Base-by-base conservation (phyloP, 2,113 vertebrate species). In the Riparia riparia region DNA sequence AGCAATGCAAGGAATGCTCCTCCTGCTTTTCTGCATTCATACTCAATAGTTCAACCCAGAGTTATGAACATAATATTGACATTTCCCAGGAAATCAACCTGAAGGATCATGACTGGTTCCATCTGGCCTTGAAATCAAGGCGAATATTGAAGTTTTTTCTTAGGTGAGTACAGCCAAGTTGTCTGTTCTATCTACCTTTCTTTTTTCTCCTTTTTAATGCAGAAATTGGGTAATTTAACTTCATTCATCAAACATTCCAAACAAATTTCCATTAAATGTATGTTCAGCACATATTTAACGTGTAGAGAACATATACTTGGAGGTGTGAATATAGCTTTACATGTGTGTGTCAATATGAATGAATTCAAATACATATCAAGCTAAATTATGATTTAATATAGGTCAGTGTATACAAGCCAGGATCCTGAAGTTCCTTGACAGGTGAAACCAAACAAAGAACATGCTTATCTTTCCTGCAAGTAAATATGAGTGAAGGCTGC, bases 11-110 rank as follows among this genome's bases (percentile, higher is more conserved):
- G 61, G 57, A 95, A 93, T 82, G 53, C 16, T 93, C 25, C 68
- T 89, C 49, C 45, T 92, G 65, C 73, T 84, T 89, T 8, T 1
- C 37, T 89, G 41, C 72, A 22, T 68, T 91, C 69, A n/a, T 81
- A 58, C 5, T 5, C 63, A 56, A 61, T 58, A 70, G 39, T 41
- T 76, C 3, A 13, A 76, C 53, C 37, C 57, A 65, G 81, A 94
- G 45, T 87, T 93, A 82, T 49, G 63, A 87, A 53, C 73, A 69
- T 61, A 54, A 76, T 54, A 37, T 70, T 93, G 78, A 93, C 63
- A 69, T 93, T 95, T 91, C 71, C 69, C 73, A 95, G 78, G 50
- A 91, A 95, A 93, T 84, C 89, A 90, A 39, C 14, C 74, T 87
- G 32, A 34, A 94, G 26, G 22, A 69, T 79, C 78, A 77, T 26